Percentiles rank a stretch among this genome's conserved stretches.
Evolutionary conservation across 2,797 vertebrate genomes (phyloP).

Genomic region (Pseudochaenichthys georgianus): DNA sequence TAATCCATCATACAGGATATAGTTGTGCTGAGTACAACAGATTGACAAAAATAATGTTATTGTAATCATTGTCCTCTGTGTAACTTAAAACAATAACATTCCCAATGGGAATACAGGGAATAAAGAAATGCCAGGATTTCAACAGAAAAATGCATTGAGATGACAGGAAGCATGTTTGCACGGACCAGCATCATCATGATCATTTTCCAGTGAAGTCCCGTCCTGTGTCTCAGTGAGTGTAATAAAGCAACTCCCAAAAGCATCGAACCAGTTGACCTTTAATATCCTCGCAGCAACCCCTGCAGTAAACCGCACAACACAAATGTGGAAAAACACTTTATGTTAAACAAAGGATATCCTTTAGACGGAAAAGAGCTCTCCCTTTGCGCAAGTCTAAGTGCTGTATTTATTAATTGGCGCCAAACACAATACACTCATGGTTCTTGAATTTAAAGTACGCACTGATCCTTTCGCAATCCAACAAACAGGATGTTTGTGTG

Average conservation of each 20-base stretch:
- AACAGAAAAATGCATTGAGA: conserved; percentile 27
- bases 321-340: conserved; percentile 79
- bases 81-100: conserved; percentile 18
- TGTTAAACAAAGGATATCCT: conserved; percentile 88
- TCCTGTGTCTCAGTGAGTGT: conserved; percentile 35
- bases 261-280: conserved; percentile 47
- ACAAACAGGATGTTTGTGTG: conserved; percentile 76
- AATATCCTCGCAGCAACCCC: conserved; percentile 40
- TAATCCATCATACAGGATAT: not conserved
- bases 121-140: conserved; percentile 29
- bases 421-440: conserved; percentile 48
- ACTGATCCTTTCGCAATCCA: conserved; percentile 43
- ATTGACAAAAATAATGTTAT: not conserved
- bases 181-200: not conserved
- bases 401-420: conserved; percentile 79
- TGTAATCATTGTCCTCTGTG: not conserved
- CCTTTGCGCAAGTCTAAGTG: conserved; percentile 35
- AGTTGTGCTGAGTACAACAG: not conserved
- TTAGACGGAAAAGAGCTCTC: conserved; percentile 64
- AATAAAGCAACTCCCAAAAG: conserved; percentile 39
- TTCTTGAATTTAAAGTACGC: conserved; percentile 45
- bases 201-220: conserved; percentile 24
- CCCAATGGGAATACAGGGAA: conserved; percentile 6
- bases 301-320: conserved; percentile 52
- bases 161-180: conserved; percentile 53